These are phyloP conservation scores for Eudyptes chrysolophus DNA, from an alignment of 2,113 vertebrate genomes.

Conservation along the genomic window DNA sequence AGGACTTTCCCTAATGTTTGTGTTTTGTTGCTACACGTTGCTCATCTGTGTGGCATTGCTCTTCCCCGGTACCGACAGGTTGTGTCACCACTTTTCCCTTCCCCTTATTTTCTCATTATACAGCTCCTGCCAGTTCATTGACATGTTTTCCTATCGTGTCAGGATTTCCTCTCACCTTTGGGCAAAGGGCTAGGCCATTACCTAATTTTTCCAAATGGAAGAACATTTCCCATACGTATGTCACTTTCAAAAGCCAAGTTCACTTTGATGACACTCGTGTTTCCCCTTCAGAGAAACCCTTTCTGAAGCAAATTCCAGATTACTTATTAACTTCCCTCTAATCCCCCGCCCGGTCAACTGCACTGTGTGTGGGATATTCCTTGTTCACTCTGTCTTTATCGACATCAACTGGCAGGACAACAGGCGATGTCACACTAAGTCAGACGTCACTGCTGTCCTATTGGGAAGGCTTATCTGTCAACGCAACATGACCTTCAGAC, in stretches of 20 bases:
- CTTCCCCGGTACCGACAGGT: background rate
- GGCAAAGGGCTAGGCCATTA: background rate
- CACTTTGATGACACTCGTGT: background rate
- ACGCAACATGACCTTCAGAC: background rate
- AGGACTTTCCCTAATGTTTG: background rate
- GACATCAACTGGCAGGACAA: background rate
- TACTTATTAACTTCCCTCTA: background rate
- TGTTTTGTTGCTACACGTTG: background rate
- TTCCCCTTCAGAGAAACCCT: background rate
- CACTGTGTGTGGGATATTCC: background rate
- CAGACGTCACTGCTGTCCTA: background rate
- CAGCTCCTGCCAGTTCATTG: background rate
- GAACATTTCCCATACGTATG: background rate
- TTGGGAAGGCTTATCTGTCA: background rate
- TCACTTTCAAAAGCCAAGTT: background rate
- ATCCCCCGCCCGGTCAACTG: accelerated
- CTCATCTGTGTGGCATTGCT: background rate
- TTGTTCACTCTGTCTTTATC: background rate
- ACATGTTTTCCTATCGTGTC: background rate
- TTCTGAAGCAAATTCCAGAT: slow-evolving; percentile 4
- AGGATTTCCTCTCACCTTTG: slow-evolving; percentile 53
- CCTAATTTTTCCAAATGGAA: background rate
- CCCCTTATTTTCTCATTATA: background rate
- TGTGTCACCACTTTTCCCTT: background rate
- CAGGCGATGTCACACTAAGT: background rate